These are phyloP conservation scores for Mimachlamys varia DNA, from an alignment of 2,888 invertebrate genomes.

Conservation along the genomic window DNA sequence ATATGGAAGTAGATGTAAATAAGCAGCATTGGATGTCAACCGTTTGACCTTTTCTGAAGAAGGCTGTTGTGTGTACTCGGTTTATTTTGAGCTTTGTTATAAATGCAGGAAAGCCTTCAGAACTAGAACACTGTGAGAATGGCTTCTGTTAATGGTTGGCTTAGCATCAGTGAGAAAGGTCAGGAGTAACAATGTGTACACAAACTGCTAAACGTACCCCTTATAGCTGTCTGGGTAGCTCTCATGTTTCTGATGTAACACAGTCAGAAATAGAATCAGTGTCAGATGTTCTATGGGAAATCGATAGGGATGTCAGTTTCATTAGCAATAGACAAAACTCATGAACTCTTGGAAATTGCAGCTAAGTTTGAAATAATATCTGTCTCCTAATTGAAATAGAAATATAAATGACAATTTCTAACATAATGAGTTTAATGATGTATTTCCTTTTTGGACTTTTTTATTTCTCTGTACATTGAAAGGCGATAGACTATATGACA, in stretches of 20 bases:
- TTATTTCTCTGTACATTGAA: no score
- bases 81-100: conserved; percentile 31
- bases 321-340: background rate
- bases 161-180: background rate
- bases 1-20: background rate
- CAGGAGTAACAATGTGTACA: background rate
- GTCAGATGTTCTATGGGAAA: background rate
- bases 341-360: no score
- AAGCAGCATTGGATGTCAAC: background rate
- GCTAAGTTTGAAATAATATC: no score
- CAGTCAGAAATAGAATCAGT: background rate
- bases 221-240: background rate
- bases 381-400: no score
- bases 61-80: background rate
- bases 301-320: background rate
- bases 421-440: no score
- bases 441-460: no score
- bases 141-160: background rate
- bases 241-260: background rate
- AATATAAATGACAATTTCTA: no score
- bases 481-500: no score
- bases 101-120: background rate
- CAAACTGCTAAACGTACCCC: background rate
- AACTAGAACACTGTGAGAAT: background rate
- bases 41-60: background rate